Conservation (phyloP, 2,797 vertebrate genomes). For the Lithobates pipiens region DNA sequence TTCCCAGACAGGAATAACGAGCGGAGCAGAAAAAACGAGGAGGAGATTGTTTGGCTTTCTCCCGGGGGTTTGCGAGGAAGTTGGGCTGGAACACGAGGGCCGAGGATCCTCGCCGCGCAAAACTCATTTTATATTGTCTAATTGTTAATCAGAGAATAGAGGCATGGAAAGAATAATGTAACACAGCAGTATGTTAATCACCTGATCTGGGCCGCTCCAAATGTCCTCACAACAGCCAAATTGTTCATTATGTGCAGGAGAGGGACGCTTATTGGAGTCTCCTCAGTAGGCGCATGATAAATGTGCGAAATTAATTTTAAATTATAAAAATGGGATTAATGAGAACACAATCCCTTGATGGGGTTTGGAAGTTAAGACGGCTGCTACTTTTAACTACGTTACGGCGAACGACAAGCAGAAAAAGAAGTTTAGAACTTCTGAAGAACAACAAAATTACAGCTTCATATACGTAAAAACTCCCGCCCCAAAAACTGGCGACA, state of each 20-base stretch:
- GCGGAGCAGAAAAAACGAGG: slow-evolving; percentile 8
- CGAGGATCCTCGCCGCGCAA: slow-evolving; percentile 33
- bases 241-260: slow-evolving; percentile 6
- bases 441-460: background rate
- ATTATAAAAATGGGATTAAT: slow-evolving; percentile 62
- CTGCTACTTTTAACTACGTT: slow-evolving; percentile 41
- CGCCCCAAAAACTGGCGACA: too few relatives aligned
- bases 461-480: too few relatives aligned
- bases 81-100: slow-evolving; percentile 19
- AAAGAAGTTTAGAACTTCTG: background rate
- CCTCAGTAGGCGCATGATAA: slow-evolving; percentile 51
- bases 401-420: background rate
- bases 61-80: slow-evolving; percentile 29
- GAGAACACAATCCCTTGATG: slow-evolving; percentile 53
- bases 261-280: slow-evolving; percentile 49
- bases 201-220: slow-evolving; percentile 50
- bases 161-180: slow-evolving; percentile 61
- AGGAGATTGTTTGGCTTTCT: slow-evolving; percentile 5
- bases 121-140: slow-evolving; percentile 58
- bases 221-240: slow-evolving; percentile 59
- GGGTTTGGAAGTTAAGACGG: slow-evolving; percentile 42
- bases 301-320: slow-evolving; percentile 59
- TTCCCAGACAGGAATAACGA: slow-evolving; percentile 4
- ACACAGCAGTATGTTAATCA: slow-evolving; percentile 65
- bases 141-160: slow-evolving; percentile 54